Conservation (phyloP, 2,797 vertebrate species). For the Sciurus vulgaris region DNA sequence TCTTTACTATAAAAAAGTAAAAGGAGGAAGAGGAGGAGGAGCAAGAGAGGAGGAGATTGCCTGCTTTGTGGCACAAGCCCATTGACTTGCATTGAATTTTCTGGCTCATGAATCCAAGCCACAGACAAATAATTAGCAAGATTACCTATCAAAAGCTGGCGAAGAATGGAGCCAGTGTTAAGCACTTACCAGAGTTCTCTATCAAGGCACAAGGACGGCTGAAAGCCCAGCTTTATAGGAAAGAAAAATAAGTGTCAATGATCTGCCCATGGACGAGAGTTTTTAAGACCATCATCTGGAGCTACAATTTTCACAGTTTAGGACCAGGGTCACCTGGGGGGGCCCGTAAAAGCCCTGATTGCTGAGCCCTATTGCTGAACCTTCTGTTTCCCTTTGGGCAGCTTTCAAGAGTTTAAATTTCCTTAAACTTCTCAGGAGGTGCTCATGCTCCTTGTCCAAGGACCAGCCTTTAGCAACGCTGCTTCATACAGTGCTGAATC, state of each 20-base stretch:
- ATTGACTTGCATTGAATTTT: neutral
- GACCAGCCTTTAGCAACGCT: neutral
- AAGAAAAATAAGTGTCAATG: neutral
- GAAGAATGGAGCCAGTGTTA: neutral
- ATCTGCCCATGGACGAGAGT: no score
- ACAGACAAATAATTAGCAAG: neutral
- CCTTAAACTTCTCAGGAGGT: neutral
- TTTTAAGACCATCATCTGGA: fast-evolving
- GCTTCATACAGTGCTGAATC: neutral
- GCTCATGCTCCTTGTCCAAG: no score
- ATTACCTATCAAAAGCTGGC: neutral
- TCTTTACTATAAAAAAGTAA: neutral
- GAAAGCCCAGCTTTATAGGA: neutral
- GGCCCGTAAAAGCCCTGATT: neutral
- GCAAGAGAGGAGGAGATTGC: no score
- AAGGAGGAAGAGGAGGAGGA: no score
- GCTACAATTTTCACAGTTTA: neutral
- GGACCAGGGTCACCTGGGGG: no score
- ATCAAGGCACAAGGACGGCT: neutral
- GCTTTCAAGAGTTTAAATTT: neutral
- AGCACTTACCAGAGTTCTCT: neutral
- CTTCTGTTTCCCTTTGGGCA: neutral
- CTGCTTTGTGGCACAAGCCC: neutral
- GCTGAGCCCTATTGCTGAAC: neutral
- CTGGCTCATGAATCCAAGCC: neutral